These are phyloP conservation scores for Girardia tigrina DNA, from an alignment of 2,888 invertebrate species.

Conservation along the genomic window DNA sequence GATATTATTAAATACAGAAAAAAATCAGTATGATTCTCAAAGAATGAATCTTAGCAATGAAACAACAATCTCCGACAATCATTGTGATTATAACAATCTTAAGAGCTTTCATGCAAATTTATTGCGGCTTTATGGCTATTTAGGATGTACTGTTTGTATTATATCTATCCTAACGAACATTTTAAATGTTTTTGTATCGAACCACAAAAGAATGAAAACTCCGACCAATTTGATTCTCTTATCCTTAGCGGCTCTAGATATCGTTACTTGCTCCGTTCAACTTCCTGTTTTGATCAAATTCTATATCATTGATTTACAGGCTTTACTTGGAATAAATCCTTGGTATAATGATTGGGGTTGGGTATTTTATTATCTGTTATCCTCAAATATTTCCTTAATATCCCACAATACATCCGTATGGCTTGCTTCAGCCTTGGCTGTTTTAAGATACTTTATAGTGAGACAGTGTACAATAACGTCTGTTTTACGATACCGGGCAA, in stretches of 20 bases:
- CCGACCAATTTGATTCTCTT: not conserved
- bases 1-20: too few species aligned
- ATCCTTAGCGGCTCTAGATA: not conserved
- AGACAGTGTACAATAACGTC: not conserved
- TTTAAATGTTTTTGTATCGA: not conserved
- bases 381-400: not conserved
- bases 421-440: slow-evolving; percentile 10
- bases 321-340: not conserved
- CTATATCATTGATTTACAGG: not conserved
- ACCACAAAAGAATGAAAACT: slow-evolving; percentile 7
- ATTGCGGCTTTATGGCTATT: not conserved
- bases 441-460: not conserved
- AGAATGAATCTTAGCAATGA: not conserved
- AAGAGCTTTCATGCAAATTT: not conserved
- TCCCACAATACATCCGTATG: not conserved
- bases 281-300: not conserved
- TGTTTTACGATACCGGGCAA: not conserved
- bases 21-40: not conserved
- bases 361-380: not conserved
- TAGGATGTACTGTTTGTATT: not conserved
- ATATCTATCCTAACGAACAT: not conserved
- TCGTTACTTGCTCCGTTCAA: not conserved
- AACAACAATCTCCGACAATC: not conserved
- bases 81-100: not conserved
- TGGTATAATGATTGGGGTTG: slow-evolving; percentile 12